A percentile compares a stretch with the other conserved stretches of the same genome.
Evolutionary conservation across 2,797 vertebrate genomes (phyloP).

Genomic region (Columba guinea): DNA sequence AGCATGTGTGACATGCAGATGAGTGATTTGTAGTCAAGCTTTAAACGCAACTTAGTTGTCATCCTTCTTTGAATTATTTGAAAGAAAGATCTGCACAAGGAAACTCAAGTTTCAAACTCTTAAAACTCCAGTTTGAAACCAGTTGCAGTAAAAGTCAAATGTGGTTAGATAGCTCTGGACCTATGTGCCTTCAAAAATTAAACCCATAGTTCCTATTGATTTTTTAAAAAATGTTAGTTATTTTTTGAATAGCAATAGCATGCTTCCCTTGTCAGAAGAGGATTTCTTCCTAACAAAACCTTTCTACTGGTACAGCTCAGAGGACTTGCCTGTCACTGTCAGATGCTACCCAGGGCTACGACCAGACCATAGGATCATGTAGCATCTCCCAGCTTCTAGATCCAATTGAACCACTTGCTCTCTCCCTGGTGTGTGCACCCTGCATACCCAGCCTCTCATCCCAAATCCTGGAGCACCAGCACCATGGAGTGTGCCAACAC

Average conservation of each 20-base stretch:
- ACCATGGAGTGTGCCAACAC: not conserved
- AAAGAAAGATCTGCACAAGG: not conserved
- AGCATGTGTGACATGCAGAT: accelerated
- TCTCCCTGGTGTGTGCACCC: accelerated
- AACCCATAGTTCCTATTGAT: accelerated
- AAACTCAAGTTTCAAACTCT: not conserved
- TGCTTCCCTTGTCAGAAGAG: not conserved
- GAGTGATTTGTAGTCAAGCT: not conserved
- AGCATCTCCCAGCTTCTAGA: not conserved
- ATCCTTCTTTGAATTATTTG: not conserved
- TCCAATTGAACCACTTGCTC: not conserved
- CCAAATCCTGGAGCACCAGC: not conserved
- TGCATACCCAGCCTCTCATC: accelerated
- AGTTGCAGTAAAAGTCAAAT: not conserved
- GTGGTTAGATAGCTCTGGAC: not conserved
- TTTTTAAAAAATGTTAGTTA: not conserved
- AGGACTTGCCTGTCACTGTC: not conserved
- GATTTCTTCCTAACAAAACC: not conserved
- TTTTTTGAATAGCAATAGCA: not conserved
- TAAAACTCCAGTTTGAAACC: not conserved
- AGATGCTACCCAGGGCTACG: not conserved
- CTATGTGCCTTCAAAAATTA: not conserved
- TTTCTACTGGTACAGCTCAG: not conserved
- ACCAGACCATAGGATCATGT: accelerated
- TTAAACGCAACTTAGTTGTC: not conserved